Percentiles rank a stretch among this genome's conserved stretches.
Conservation (phyloP, 2,797 vertebrate species). For the Enteromius viviparus region DNA sequence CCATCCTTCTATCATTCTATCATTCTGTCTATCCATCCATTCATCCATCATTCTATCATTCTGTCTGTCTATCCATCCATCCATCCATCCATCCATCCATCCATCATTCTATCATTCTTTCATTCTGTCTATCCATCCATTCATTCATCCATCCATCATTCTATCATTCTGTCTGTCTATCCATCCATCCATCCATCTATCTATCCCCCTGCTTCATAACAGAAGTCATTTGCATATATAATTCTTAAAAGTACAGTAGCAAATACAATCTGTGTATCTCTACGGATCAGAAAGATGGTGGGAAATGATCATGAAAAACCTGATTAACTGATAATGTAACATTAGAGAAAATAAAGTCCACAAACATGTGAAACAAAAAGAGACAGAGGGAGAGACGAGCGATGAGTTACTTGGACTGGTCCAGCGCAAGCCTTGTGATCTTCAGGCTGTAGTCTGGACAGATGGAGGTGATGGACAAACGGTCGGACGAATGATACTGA, state of each 20-base stretch:
- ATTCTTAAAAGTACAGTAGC: too few species aligned
- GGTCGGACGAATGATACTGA: slow-evolving; percentile 67
- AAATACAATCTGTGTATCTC: neutral
- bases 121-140: neutral
- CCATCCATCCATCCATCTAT: too few species aligned
- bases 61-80: too few species aligned
- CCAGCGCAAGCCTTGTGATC: slow-evolving; percentile 64
- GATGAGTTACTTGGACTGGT: slow-evolving; percentile 66
- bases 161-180: too few species aligned
- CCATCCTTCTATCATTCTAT: too few species aligned
- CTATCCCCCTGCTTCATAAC: too few species aligned
- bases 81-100: neutral
- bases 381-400: slow-evolving; percentile 29
- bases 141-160: too few species aligned
- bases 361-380: slow-evolving; percentile 5
- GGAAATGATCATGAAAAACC: slow-evolving; percentile 3
- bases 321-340: neutral
- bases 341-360: neutral
- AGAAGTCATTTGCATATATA: too few species aligned
- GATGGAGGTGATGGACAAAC: slow-evolving; percentile 66
- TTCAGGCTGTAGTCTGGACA: slow-evolving; percentile 67
- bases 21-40: too few species aligned
- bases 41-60: too few species aligned
- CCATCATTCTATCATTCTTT: neutral
- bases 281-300: neutral